A percentile compares a stretch with the other conserved stretches of the same genome.
Evolutionary conservation across 1,140 invertebrate species (phyloP).

Genomic region (Ips nitidus): DNA sequence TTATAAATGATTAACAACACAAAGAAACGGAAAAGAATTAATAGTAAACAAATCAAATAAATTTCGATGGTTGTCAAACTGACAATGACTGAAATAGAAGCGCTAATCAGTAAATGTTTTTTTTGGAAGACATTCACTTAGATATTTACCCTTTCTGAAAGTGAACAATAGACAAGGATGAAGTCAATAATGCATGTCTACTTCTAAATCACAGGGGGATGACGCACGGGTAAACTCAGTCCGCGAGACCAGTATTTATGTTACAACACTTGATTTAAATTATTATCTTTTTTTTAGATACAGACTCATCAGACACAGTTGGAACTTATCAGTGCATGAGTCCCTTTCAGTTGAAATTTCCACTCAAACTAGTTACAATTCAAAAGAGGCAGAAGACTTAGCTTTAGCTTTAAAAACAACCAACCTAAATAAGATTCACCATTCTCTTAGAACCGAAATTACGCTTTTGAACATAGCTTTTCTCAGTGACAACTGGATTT

Average conservation of each 20-base stretch:
- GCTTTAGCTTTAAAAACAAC: slow-evolving; percentile 64
- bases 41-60: too few species aligned
- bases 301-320: slow-evolving; percentile 67
- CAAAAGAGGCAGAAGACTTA: slow-evolving; percentile 57
- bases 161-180: too few species aligned
- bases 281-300: slow-evolving; percentile 56
- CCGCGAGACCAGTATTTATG: slow-evolving; percentile 26
- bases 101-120: too few species aligned
- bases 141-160: too few species aligned
- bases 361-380: slow-evolving; percentile 55
- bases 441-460: slow-evolving; percentile 61
- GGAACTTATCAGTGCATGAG: slow-evolving; percentile 69
- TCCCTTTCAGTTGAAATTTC: slow-evolving; percentile 64
- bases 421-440: slow-evolving; percentile 67
- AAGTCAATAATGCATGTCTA: too few species aligned
- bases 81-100: too few species aligned
- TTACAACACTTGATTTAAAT: slow-evolving; percentile 6
- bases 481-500: slow-evolving; percentile 58
- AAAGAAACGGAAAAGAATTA: too few species aligned
- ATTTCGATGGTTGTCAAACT: too few species aligned
- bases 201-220: too few species aligned
- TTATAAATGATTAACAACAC: too few species aligned
- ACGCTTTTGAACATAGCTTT: slow-evolving; percentile 60
- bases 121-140: too few species aligned
- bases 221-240: too few species aligned